Evolutionary conservation across 2,888 invertebrate species (phyloP).

Genomic region (Myopa tessellatipennis): DNA sequence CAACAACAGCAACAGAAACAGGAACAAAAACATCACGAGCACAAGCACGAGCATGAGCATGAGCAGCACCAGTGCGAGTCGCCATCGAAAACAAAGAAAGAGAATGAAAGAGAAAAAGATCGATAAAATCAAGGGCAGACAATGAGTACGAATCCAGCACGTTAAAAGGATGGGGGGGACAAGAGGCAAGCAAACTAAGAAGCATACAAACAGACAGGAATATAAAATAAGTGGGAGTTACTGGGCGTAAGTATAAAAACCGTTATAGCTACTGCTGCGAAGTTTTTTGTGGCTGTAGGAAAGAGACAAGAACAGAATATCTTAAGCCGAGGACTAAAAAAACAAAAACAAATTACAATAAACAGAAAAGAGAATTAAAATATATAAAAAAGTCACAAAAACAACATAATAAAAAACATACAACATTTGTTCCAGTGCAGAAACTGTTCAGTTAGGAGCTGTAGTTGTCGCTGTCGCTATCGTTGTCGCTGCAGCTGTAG

Average conservation of each 20-base stretch:
- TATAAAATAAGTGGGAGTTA: slow-evolving; percentile 22
- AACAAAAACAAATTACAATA: slow-evolving; percentile 8
- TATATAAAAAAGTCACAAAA: neutral
- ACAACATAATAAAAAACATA: neutral
- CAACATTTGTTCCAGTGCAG: neutral
- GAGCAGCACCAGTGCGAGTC: neutral
- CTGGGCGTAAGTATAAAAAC: slow-evolving; percentile 31
- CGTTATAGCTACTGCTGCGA: slow-evolving; percentile 23
- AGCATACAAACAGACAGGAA: slow-evolving; percentile 5
- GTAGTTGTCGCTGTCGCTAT: slow-evolving; percentile 21
- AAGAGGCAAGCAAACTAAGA: slow-evolving; percentile 19
- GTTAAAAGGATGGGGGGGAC: neutral
- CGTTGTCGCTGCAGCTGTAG: neutral
- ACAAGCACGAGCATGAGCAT: neutral
- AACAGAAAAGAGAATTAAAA: neutral
- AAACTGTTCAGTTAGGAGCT: neutral
- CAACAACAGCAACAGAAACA: neutral
- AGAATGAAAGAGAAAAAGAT: slow-evolving; percentile 52
- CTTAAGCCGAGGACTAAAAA: neutral
- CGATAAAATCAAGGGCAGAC: slow-evolving; percentile 69
- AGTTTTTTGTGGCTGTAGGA: slow-evolving; percentile 10
- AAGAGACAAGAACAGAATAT: neutral
- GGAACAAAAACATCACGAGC: neutral
- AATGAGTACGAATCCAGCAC: slow-evolving; percentile 55
- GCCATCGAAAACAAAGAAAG: neutral